A percentile compares a stretch with the other conserved stretches of the same genome.
These are phyloP conservation scores for Liodrosophila aerea DNA, from an alignment of 2,888 invertebrate genomes.

Conservation along the genomic window DNA sequence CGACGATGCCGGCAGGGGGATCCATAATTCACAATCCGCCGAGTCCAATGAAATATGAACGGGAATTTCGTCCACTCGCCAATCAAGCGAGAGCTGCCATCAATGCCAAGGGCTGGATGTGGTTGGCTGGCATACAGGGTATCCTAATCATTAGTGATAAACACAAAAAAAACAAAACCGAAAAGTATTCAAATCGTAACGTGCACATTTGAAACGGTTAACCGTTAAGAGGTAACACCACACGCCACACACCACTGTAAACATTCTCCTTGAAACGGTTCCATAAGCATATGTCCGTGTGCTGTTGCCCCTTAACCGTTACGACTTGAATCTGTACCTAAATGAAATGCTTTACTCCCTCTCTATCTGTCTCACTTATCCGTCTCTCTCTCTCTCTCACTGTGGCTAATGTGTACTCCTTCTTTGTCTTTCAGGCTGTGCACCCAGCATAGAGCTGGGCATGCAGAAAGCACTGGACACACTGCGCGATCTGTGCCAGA, in stretches of 20 bases:
- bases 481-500: constrained; percentile 84
- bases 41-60: constrained; percentile 83
- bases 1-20: constrained; percentile 42
- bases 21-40: constrained; percentile 74
- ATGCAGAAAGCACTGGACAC: constrained; percentile 89
- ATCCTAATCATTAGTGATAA: background rate
- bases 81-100: constrained; percentile 86
- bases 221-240: too few species aligned
- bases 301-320: too few species aligned
- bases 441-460: constrained; percentile 86
- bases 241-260: too few species aligned
- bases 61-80: constrained; percentile 85
- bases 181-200: too few species aligned
- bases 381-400: too few species aligned
- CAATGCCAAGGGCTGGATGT: constrained; percentile 91
- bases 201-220: too few species aligned
- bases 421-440: constrained; percentile 82
- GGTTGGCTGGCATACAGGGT: constrained; percentile 90
- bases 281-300: too few species aligned
- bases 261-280: too few species aligned
- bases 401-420: too few species aligned
- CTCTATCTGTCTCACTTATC: background rate
- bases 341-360: background rate
- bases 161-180: too few species aligned
- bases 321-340: too few species aligned